Base-by-base conservation (phyloP, 2,113 vertebrate species). In the Hemiprocne comata region DNA sequence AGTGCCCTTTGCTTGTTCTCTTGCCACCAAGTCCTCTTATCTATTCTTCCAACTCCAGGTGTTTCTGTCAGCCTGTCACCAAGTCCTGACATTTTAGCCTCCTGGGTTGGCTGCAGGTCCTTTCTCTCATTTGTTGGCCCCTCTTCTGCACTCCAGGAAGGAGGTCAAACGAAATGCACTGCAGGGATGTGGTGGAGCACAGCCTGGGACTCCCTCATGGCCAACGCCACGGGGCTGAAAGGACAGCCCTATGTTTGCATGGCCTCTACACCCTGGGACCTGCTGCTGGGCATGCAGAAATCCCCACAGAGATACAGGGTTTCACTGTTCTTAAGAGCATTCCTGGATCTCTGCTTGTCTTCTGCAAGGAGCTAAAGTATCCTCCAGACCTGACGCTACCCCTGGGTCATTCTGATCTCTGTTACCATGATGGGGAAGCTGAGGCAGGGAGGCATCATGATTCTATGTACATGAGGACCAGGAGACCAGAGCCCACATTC, bases 1-100 rank as follows among this genome's bases (percentile, higher is more conserved):
- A 77, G 55, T 66, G 83, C 71, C 84, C 87, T 94, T 70, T 36
- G 86, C 96, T 87, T 65, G 69, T 85, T 88, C 85, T 93, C 17
- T 66, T 26, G 72, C 82, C 3, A 7, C 70, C 70, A 11, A 73
- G 89, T 86, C 87, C 34, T 15, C 89, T 94, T 81, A 90, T 94
- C 95, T 86, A 17, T 38, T 73, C 95, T 62, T 40, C 64, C 67
- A 91, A 9, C 75, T 0, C 85, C 0, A 55, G 60, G 75, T 77
- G 90, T 90, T 93, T 70, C 82, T 97, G 92, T 85, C 91, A 81
- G 55, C 51, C 65, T 94, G 93, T 91, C 92, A 88, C 79, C 94
- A 50, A 11, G 13, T 87, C 26, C 67, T 60, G 90, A 81, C 4
- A 74, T 90, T 88, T 77, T 6, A 77, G 66, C 72, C 82, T 86